Evolutionary conservation across 2,113 vertebrate genomes (phyloP).

Genomic region (Cyprinodon variegatus): DNA sequence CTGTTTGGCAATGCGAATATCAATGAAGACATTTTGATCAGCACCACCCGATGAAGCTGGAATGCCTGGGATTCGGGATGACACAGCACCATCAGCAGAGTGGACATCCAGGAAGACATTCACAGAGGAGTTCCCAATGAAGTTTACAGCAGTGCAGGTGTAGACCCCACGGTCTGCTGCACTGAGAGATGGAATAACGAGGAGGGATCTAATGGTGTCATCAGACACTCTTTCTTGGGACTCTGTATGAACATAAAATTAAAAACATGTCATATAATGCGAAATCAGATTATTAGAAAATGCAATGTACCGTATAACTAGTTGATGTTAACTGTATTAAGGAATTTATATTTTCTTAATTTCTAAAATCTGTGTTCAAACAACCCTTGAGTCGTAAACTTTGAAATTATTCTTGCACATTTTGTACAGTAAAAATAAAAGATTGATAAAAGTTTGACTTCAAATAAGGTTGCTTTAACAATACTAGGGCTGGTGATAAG

Average conservation of each 20-base stretch:
- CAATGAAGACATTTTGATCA: slow-evolving; percentile 79
- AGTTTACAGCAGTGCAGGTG: slow-evolving; percentile 86
- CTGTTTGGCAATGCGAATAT: slow-evolving; percentile 87
- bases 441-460: too few relatives aligned
- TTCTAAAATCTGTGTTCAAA: too few relatives aligned
- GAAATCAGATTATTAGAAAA: too few relatives aligned
- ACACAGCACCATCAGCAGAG: slow-evolving; percentile 34
- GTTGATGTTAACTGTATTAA: too few relatives aligned
- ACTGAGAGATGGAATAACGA: slow-evolving; percentile 81
- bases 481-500: too few relatives aligned
- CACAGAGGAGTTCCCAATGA: slow-evolving; percentile 82
- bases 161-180: slow-evolving; percentile 83
- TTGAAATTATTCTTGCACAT: too few relatives aligned
- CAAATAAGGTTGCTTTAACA: too few relatives aligned
- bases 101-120: slow-evolving; percentile 73
- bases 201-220: slow-evolving; percentile 82
- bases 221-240: slow-evolving; percentile 79
- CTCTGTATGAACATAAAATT: slow-evolving; percentile 69
- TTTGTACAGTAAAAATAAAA: too few relatives aligned
- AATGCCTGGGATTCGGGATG: slow-evolving; percentile 23
- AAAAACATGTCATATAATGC: background rate
- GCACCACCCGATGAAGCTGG: slow-evolving; percentile 4
- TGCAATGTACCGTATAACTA: too few relatives aligned
- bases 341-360: too few relatives aligned
- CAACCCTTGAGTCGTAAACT: too few relatives aligned